Percentiles rank a stretch among this genome's conserved stretches.
phyloP scores from a whole-genome alignment of 2,113 vertebrate species.

The Geothlypis trichas region DNA sequence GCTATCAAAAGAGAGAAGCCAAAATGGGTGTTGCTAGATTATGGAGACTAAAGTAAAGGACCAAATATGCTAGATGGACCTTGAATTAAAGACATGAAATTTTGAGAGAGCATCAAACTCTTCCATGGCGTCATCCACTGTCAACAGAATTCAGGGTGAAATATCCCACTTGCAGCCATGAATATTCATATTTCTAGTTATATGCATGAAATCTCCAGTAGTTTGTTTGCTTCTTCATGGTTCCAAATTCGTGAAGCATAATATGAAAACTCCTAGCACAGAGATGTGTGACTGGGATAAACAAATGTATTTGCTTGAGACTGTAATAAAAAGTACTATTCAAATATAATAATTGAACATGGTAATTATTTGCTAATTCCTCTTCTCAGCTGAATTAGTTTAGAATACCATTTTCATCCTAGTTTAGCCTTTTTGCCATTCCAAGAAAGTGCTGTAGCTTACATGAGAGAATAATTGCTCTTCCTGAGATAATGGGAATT shows the following conservation, averaged over 20 bases:
- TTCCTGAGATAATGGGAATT: constrained; percentile 40
- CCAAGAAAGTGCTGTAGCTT: neutral
- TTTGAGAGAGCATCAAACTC: neutral
- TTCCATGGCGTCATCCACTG: neutral
- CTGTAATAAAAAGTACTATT: constrained; percentile 8
- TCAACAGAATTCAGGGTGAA: neutral
- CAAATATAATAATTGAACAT: constrained; percentile 24
- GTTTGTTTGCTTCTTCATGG: neutral
- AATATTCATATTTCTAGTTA: neutral
- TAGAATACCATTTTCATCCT: neutral
- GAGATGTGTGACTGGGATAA: neutral
- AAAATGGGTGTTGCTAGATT: neutral
- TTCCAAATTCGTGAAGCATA: neutral
- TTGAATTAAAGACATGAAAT: neutral
- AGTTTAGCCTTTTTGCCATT: constrained; percentile 19
- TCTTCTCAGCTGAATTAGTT: neutral
- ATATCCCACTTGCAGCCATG: neutral
- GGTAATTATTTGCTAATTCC: constrained; percentile 1
- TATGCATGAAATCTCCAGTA: neutral
- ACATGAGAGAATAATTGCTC: constrained; percentile 9
- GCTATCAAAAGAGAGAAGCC: neutral
- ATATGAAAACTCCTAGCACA: neutral
- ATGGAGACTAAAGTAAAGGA: neutral
- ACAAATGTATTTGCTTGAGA: neutral
- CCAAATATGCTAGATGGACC: neutral